Conservation (phyloP, 2,797 vertebrate species). For the Halcyon chelicuti region DNA sequence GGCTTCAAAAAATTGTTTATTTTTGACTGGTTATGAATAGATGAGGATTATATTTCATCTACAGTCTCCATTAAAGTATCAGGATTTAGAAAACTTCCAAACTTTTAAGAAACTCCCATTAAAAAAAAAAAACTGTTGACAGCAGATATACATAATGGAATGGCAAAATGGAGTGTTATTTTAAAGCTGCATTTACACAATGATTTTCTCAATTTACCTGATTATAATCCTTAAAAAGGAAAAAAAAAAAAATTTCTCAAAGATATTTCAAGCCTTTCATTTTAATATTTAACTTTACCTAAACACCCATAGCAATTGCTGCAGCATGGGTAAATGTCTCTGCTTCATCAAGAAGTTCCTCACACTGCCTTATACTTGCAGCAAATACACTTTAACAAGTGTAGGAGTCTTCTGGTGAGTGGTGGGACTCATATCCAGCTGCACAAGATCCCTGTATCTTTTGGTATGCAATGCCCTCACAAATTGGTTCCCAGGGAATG, state of each 20-base stretch:
- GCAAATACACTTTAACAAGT: background rate
- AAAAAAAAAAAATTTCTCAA: background rate
- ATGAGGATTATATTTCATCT: slow-evolving; percentile 68
- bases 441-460: background rate
- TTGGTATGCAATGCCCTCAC: background rate
- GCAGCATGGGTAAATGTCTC: background rate
- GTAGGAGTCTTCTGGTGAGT: background rate
- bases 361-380: background rate
- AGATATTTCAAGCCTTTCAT: background rate
- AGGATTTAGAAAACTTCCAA: slow-evolving; percentile 57
- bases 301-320: background rate
- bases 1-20: slow-evolving; percentile 58
- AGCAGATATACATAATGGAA: slow-evolving; percentile 24
- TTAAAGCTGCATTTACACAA: slow-evolving; percentile 37
- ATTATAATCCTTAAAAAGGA: background rate
- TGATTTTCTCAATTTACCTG: slow-evolving; percentile 11
- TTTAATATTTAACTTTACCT: background rate
- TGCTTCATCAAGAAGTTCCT: background rate
- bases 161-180: background rate
- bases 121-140: slow-evolving; percentile 62
- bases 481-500: background rate
- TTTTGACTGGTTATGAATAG: slow-evolving; percentile 71
- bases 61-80: slow-evolving; percentile 55
- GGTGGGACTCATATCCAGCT: rapidly evolving
- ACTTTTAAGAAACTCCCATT: slow-evolving; percentile 49